phyloP scores from a whole-genome alignment of 2,113 vertebrate genomes.

The Gallinago jamesoni region DNA sequence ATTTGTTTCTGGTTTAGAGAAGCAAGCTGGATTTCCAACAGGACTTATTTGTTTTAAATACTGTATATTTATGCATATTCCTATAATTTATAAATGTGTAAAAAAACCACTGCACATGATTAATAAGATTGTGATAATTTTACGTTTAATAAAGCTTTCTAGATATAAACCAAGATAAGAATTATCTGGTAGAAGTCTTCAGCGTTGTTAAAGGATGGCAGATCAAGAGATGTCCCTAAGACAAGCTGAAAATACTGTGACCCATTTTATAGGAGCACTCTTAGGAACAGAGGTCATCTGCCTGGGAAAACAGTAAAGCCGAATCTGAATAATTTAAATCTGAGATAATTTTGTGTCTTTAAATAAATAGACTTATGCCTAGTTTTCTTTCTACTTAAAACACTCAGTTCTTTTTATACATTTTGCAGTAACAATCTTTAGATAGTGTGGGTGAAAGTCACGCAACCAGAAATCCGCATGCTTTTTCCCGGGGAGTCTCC shows the following conservation, averaged over 20 bases:
- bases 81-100: not conserved
- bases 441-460: not conserved
- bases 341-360: not conserved
- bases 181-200: not conserved
- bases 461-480: not conserved
- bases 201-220: not conserved
- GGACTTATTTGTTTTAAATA: not conserved
- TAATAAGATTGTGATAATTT: not conserved
- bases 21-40: not conserved
- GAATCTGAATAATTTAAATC: not conserved
- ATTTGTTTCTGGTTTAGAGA: not conserved
- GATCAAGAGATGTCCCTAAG: not conserved
- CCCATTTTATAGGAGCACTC: not conserved
- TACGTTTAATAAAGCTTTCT: not conserved
- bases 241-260: not conserved
- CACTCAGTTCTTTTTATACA: not conserved
- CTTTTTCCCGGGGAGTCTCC: not conserved
- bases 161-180: not conserved
- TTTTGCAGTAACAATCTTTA: not conserved
- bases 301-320: not conserved
- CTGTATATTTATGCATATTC: not conserved
- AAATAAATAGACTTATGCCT: not conserved
- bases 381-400: not conserved
- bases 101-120: not conserved
- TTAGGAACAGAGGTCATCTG: not conserved